Conservation (phyloP, 1,140 invertebrate species). For the Hyposmocoma kahamanoa region DNA sequence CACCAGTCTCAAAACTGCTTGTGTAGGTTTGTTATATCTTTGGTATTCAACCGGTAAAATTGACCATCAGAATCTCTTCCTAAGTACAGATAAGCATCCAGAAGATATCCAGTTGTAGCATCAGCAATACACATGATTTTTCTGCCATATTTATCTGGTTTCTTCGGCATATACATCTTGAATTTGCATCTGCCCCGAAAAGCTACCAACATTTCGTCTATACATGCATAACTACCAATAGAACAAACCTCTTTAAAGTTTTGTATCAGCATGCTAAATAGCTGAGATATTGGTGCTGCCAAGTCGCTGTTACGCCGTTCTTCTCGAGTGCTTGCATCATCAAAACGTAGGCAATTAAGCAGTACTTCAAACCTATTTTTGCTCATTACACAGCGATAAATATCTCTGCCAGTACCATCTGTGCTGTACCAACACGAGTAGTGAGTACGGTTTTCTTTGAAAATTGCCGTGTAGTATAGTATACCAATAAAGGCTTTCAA, state of each 20-base stretch:
- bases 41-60: no score
- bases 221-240: slow-evolving; percentile 16
- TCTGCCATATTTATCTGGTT: slow-evolving; percentile 63
- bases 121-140: slow-evolving; percentile 35
- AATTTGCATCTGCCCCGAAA: slow-evolving; percentile 36
- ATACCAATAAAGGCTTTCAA: slow-evolving; percentile 7
- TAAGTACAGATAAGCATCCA: not conserved
- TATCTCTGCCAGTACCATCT: not conserved
- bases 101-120: slow-evolving; percentile 4
- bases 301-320: not conserved
- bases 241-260: slow-evolving; percentile 21
- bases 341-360: not conserved
- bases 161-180: slow-evolving; percentile 51
- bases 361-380: slow-evolving; percentile 6
- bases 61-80: no score
- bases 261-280: not conserved
- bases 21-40: slow-evolving; percentile 6
- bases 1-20: slow-evolving; percentile 8
- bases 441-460: slow-evolving; percentile 6
- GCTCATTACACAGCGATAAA: not conserved
- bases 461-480: slow-evolving; percentile 4
- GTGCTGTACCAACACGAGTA: not conserved
- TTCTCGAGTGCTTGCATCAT: not conserved
- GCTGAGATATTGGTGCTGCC: not conserved
- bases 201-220: slow-evolving; percentile 45